phyloP scores from a whole-genome alignment of 1,140 invertebrate species.

The Drosophila bocki region DNA sequence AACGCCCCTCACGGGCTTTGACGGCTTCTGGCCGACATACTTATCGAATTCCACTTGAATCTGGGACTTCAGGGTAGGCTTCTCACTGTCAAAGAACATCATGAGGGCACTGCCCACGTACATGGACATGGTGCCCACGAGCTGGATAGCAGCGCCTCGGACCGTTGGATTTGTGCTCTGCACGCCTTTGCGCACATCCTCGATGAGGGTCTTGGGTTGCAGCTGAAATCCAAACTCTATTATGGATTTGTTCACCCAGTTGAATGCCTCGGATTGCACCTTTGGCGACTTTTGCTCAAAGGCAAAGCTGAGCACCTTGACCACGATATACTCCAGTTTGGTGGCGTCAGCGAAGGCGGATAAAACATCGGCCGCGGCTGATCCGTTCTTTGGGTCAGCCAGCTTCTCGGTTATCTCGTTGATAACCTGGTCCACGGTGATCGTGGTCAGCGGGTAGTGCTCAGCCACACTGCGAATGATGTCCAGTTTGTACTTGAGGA shows the following conservation, averaged over 20 bases:
- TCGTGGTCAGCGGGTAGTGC: constrained; percentile 90
- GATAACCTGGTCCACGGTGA: constrained; percentile 91
- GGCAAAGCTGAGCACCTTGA: constrained; percentile 90
- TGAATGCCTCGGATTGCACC: constrained; percentile 93
- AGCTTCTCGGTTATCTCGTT: constrained; percentile 94
- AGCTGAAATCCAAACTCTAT: constrained; percentile 92
- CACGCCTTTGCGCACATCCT: constrained; percentile 93
- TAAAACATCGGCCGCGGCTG: constrained; percentile 89
- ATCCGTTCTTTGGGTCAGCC: constrained; percentile 93
- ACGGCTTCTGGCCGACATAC: constrained; percentile 89
- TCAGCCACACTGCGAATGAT: constrained; percentile 91
- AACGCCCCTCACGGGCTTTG: constrained; percentile 89
- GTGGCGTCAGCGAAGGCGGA: constrained; percentile 92
- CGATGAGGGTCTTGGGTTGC: constrained; percentile 92
- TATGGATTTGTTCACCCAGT: constrained; percentile 92
- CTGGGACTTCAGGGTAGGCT: constrained; percentile 92
- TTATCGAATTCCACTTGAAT: constrained; percentile 96
- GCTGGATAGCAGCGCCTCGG: constrained; percentile 89
- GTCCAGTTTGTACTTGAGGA: constrained; percentile 93
- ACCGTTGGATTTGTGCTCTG: constrained; percentile 94
- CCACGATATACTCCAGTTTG: constrained; percentile 90
- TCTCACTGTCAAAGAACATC: constrained; percentile 94
- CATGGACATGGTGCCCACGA: constrained; percentile 89
- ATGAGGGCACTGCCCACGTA: constrained; percentile 92
- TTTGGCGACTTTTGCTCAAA: constrained; percentile 97